Evolutionary conservation across 2,797 vertebrate species (phyloP), one percentile per base, ranked within the genome.

Genomic region (Cyclopterus lumpus): DNA sequence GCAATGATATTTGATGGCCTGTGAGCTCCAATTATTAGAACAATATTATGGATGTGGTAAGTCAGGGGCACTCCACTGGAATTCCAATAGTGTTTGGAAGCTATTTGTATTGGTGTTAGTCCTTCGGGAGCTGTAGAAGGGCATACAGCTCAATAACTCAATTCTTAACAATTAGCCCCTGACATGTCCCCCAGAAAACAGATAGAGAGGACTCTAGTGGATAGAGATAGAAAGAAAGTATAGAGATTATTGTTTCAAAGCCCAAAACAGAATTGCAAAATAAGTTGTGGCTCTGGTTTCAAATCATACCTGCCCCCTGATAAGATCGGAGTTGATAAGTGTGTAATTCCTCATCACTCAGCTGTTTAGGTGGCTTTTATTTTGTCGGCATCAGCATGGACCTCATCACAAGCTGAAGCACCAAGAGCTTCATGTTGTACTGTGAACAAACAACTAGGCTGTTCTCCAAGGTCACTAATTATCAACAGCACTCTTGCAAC

Each of bases 111-210:
- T 94, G 88, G 91, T 75, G 80, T 82, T 77, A 88, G 94, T 94
- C 92, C 92, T 94, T 93, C 91, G 93, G 89, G 92, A 91, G 71
- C 89, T 74, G 73, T 54, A 81, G 93, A 96, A 95, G 95, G 94
- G 93, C 94, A 93, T 84, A 81, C 86, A 72, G 90, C 93, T 95
- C 93, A 93, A 95, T 94, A 94, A 94, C 92, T 95, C 93, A 94
- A 95, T 95, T 95, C 91, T 92, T 91, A 93, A 94, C 94, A 95
- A 95, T 95, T 95, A 95, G 94, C 92, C 92, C 87, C 86, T 93
- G 94, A 92, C 93, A 91, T 89, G 88, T 94, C 85, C 75, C 82
- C 83, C 68, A 72, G 86, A 92, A 91, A 90, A 88, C 84, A 88
- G 87, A 94, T 90, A 86, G 85, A 88, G 83, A 88, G 83, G 83